Evolutionary conservation across 2,888 invertebrate species (phyloP), one percentile per base, ranked within the genome.

Genomic region (Pyrrhia umbra): DNA sequence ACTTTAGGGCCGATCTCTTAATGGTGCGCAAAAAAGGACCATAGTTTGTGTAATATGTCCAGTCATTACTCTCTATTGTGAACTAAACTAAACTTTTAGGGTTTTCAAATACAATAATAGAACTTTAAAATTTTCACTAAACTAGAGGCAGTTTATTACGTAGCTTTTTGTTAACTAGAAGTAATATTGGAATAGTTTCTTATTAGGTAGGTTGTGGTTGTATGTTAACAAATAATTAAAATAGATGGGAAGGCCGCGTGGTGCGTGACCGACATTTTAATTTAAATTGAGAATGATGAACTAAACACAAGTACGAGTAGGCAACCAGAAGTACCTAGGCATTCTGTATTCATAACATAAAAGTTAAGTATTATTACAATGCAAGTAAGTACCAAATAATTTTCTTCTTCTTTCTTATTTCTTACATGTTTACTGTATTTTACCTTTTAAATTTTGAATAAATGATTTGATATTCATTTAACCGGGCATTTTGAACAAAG

Each of bases 31-130:
- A 83, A 84, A 84, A 81, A 70, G 54, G 52, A 59, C 62, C 70
- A 79, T 78, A 77, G 76, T 82, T 74, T 70, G 77, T 80, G 21
- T 71, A 71, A 71, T 78, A 80, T 73, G 81, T 77, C 76, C 75
- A 88, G 82, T 85, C 85, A 86, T 85, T 84, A 81, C 77, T 65
- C 71, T 68, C 77, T 65, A 80, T 84, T 83, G 81, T 85, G 59
- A 71, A 63, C 47, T 76, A 80, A 82, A 76, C 67, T 49, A 76
- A 83, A 85, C 69, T 78, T 85, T 82, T 75, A 64, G 77, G 79
- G 73, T 73, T 68, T 67, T 46, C 50, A 50, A 63, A 77, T 69
- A 74, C 73, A 80, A 81, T 73, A 78, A 75, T 74, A 68, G 49
- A 77, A 72, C 67, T 79, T 80, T 65, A 73, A 73, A 73, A 80